phyloP scores from a whole-genome alignment of 2,113 vertebrate species.

The Montifringilla adamsi region DNA sequence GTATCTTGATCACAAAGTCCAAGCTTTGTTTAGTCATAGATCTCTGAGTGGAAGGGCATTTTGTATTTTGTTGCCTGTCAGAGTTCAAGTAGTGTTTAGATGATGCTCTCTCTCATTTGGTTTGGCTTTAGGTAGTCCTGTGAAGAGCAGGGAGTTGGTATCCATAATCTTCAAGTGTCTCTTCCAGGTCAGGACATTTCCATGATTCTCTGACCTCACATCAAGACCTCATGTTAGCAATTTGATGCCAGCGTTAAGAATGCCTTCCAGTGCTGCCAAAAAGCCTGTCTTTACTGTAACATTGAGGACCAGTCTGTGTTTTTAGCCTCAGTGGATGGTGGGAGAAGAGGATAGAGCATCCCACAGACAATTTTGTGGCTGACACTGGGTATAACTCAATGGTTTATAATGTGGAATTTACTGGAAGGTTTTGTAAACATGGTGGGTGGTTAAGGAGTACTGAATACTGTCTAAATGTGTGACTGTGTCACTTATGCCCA shows the following conservation, averaged over 20 bases:
- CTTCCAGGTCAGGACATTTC: not conserved
- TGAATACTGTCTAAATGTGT: not conserved
- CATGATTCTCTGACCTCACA: not conserved
- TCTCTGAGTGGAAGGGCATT: not conserved
- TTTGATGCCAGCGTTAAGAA: not conserved
- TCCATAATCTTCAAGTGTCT: not conserved
- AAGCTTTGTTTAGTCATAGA: not conserved
- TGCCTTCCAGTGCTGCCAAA: not conserved
- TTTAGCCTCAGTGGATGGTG: not conserved
- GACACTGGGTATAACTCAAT: not conserved
- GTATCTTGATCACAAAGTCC: not conserved
- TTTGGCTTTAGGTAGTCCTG: not conserved
- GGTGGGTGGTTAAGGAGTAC: not conserved
- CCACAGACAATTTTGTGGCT: not conserved
- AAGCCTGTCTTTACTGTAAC: not conserved
- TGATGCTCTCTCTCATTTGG: not conserved
- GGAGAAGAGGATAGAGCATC: not conserved
- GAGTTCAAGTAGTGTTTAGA: not conserved
- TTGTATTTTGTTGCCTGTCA: not conserved
- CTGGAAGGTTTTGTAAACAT: not conserved
- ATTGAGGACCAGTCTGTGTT: not conserved
- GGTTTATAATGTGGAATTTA: not conserved
- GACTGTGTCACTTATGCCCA: not conserved
- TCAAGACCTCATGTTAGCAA: not conserved
- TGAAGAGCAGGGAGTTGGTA: not conserved